These are phyloP conservation scores for Patella vulgata DNA, from an alignment of 1,140 invertebrate genomes.

Conservation along the genomic window DNA sequence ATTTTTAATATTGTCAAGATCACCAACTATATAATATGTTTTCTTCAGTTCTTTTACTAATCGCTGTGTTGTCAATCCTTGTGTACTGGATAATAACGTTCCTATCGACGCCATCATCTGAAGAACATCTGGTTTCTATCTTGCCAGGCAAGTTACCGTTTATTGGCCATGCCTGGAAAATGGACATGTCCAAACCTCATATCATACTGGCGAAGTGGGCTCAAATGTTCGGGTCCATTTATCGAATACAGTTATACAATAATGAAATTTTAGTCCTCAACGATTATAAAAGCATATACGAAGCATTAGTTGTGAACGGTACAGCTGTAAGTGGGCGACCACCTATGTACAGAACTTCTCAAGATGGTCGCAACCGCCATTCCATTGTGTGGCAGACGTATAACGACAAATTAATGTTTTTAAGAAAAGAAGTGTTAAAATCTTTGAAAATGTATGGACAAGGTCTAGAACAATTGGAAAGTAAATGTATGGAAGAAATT, in stretches of 20 bases:
- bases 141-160: slow-evolving; percentile 37
- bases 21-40: too few species aligned
- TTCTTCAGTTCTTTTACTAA: too few species aligned
- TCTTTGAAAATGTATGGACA: slow-evolving; percentile 49
- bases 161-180: slow-evolving; percentile 41
- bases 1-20: too few species aligned
- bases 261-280: slow-evolving; percentile 54
- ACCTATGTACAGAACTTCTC: slow-evolving; percentile 44
- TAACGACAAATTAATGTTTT: slow-evolving; percentile 46
- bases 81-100: too few species aligned
- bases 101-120: too few species aligned
- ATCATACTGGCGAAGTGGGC: slow-evolving; percentile 43
- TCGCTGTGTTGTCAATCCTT: too few species aligned
- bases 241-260: slow-evolving; percentile 39
- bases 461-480: slow-evolving; percentile 41
- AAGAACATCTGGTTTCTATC: slow-evolving; percentile 31
- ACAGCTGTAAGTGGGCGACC: slow-evolving; percentile 54
- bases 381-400: slow-evolving; percentile 59
- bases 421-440: slow-evolving; percentile 44
- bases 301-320: slow-evolving; percentile 44
- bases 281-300: slow-evolving; percentile 43
- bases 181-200: slow-evolving; percentile 44
- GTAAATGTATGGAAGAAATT: slow-evolving; percentile 41
- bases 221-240: slow-evolving; percentile 46
- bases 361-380: slow-evolving; percentile 32